phyloP scores from a whole-genome alignment of 2,113 vertebrate species.

The Empidonax alnorum region DNA sequence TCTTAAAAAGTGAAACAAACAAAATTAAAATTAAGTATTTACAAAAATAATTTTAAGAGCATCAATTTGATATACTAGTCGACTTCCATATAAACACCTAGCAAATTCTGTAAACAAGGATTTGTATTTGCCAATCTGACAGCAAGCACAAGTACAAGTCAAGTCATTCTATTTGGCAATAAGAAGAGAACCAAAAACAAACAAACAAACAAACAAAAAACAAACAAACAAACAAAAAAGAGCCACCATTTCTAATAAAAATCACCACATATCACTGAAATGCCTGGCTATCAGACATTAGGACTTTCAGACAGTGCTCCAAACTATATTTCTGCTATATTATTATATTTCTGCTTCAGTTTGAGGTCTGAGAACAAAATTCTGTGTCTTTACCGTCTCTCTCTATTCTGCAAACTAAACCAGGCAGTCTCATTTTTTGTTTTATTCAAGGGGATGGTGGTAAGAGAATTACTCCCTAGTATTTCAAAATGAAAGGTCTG shows the following conservation, averaged over 20 bases:
- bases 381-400: neutral
- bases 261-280: neutral
- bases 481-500: neutral
- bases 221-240: neutral
- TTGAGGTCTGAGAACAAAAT: neutral
- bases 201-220: too few species aligned
- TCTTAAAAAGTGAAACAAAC: neutral
- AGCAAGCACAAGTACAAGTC: neutral
- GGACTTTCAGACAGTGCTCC: neutral
- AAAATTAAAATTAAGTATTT: neutral
- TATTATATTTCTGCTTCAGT: neutral
- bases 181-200: neutral
- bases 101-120: neutral
- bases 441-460: neutral
- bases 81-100: neutral
- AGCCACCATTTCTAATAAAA: neutral
- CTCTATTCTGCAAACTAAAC: neutral
- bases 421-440: neutral
- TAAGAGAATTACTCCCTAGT: neutral
- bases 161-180: neutral
- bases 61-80: neutral
- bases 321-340: neutral
- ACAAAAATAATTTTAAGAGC: neutral
- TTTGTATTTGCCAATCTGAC: neutral
- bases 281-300: neutral